phyloP scores from a whole-genome alignment of 1,140 invertebrate genomes.

The Rhyacophila brunnea region DNA sequence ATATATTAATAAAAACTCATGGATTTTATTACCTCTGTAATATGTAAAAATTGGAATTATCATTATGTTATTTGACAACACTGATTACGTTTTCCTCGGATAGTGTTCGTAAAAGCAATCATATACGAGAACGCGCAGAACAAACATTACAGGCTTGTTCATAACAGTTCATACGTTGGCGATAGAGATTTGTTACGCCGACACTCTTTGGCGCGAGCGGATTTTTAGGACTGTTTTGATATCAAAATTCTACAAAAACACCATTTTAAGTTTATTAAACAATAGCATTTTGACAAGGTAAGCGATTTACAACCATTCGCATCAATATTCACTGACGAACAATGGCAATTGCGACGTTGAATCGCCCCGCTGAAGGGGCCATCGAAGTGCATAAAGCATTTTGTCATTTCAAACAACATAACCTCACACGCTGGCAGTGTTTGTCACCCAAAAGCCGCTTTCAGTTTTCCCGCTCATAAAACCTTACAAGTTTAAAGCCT shows the following conservation, averaged over 20 bases:
- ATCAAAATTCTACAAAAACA: not conserved
- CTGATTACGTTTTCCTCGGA: too few relatives aligned
- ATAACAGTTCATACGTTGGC: slow-evolving; percentile 14
- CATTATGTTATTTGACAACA: too few relatives aligned
- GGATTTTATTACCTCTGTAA: too few relatives aligned
- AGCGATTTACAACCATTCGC: not conserved
- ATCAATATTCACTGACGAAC: too few relatives aligned
- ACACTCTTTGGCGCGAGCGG: slow-evolving; percentile 22
- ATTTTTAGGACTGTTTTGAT: slow-evolving; percentile 9
- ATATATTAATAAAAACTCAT: too few relatives aligned
- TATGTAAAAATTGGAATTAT: too few relatives aligned
- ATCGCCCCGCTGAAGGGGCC: slow-evolving; percentile 13
- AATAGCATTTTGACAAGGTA: slow-evolving; percentile 13
- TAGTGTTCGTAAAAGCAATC: too few relatives aligned
- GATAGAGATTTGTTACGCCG: slow-evolving; percentile 10
- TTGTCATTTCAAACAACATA: slow-evolving; percentile 25
- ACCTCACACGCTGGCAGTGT: slow-evolving; percentile 10
- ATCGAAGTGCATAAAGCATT: slow-evolving; percentile 16
- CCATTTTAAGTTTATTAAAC: not conserved
- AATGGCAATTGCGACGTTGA: not conserved
- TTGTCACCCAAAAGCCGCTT: slow-evolving; percentile 15
- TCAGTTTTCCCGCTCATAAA: slow-evolving; percentile 4
- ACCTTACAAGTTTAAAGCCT: slow-evolving; percentile 18
- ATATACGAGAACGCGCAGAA: slow-evolving; percentile 8
- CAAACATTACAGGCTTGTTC: slow-evolving; percentile 6